Conservation (phyloP, 2,113 vertebrate species). For the Rhodinocichla rosea region DNA sequence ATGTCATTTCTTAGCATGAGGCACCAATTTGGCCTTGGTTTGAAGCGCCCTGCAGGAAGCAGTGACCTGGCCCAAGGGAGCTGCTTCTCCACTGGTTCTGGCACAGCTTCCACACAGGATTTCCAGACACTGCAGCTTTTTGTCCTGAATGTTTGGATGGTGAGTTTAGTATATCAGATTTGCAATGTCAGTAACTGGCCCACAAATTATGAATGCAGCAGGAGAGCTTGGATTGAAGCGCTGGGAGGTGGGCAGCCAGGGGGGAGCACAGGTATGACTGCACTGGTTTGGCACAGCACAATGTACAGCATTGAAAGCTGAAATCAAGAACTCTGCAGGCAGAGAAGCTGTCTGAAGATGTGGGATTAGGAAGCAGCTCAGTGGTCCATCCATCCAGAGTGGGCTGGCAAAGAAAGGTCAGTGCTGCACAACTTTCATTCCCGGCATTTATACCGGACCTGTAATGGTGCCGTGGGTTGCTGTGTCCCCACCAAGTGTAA, state of each 20-base stretch:
- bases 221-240: not conserved
- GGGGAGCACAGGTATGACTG: not conserved
- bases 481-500: conserved; percentile 80
- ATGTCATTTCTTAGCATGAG: not conserved
- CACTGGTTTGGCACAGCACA: not conserved
- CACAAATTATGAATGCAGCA: not conserved
- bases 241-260: not conserved
- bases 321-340: not conserved
- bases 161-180: not conserved
- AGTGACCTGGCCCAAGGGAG: not conserved
- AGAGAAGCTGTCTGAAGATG: not conserved
- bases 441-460: conserved; percentile 68
- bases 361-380: not conserved
- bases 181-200: not conserved
- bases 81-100: not conserved
- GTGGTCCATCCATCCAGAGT: not conserved
- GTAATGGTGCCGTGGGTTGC: conserved; percentile 73
- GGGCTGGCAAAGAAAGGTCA: not conserved
- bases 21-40: not conserved
- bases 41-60: not conserved
- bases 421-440: not conserved
- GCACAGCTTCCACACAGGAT: not conserved
- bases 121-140: not conserved
- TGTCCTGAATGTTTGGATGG: not conserved
- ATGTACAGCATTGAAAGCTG: not conserved